Evolutionary conservation across 2,888 invertebrate genomes (phyloP).

Genomic region (Lasius platythorax): DNA sequence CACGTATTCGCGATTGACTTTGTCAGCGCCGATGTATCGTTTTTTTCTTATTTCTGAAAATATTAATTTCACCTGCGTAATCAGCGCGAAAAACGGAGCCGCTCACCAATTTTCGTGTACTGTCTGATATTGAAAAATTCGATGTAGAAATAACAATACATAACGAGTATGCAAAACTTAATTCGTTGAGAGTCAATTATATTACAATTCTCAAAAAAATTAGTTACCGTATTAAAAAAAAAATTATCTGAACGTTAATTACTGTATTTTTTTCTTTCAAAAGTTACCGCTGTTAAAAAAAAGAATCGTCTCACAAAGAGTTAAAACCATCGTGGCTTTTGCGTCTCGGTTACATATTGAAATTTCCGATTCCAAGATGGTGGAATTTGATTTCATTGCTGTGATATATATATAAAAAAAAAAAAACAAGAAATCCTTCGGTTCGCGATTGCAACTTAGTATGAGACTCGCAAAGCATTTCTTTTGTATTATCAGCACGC

Average conservation of each 20-base stretch:
- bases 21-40: neutral
- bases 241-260: neutral
- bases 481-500: slow-evolving; percentile 45
- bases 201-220: neutral
- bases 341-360: neutral
- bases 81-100: slow-evolving; percentile 41
- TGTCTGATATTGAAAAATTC: neutral
- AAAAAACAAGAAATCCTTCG: slow-evolving; percentile 60
- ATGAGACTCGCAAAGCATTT: slow-evolving; percentile 64
- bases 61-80: slow-evolving; percentile 51
- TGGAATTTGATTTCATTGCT: neutral
- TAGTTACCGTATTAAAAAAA: neutral
- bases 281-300: neutral
- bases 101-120: neutral
- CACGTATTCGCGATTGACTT: neutral
- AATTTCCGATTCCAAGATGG: neutral
- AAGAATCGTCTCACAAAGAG: neutral
- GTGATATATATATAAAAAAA: neutral
- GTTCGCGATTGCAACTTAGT: slow-evolving; percentile 61
- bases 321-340: neutral
- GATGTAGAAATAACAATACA: slow-evolving; percentile 9
- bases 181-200: neutral
- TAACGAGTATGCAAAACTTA: neutral
- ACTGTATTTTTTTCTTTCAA: neutral
- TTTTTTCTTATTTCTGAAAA: slow-evolving; percentile 29